Conservation (phyloP, 1,140 invertebrate genomes). For the Drosophila burlai region DNA sequence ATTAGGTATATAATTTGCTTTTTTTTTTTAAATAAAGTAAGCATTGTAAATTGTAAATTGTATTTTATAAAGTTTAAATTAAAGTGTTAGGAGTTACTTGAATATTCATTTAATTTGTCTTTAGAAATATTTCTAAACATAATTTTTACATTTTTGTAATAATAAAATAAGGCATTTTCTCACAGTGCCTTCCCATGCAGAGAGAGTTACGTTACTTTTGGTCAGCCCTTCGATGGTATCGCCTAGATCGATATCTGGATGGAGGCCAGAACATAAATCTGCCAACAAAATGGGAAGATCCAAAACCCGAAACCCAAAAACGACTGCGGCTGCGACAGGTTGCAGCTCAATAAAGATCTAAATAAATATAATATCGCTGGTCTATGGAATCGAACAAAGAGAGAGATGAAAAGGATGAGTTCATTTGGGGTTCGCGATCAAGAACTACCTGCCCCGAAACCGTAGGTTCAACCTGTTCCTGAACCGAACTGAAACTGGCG, state of each 20-base stretch:
- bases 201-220: constrained; percentile 26
- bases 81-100: too few species aligned
- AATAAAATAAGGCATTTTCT: not conserved
- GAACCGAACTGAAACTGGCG: constrained; percentile 44
- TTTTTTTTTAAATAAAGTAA: too few species aligned
- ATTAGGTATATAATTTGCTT: too few species aligned
- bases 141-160: not conserved
- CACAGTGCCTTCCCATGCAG: constrained; percentile 2
- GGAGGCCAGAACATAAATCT: constrained; percentile 72
- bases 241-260: constrained; percentile 44
- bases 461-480: constrained; percentile 63
- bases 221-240: constrained; percentile 33
- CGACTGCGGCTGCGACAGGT: constrained; percentile 64
- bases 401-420: constrained; percentile 70
- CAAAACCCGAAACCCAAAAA: constrained; percentile 38
- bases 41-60: too few species aligned
- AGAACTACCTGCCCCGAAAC: constrained; percentile 25
- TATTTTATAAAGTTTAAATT: not conserved
- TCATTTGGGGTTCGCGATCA: constrained; percentile 67
- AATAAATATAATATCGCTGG: constrained; percentile 76
- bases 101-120: not conserved
- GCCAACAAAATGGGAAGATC: constrained; percentile 54
- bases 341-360: constrained; percentile 81
- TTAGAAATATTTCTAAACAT: not conserved
- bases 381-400: constrained; percentile 44